These are phyloP conservation scores for Ochotona curzoniae DNA, from an alignment of 2,113 vertebrate genomes.

Conservation along the genomic window DNA sequence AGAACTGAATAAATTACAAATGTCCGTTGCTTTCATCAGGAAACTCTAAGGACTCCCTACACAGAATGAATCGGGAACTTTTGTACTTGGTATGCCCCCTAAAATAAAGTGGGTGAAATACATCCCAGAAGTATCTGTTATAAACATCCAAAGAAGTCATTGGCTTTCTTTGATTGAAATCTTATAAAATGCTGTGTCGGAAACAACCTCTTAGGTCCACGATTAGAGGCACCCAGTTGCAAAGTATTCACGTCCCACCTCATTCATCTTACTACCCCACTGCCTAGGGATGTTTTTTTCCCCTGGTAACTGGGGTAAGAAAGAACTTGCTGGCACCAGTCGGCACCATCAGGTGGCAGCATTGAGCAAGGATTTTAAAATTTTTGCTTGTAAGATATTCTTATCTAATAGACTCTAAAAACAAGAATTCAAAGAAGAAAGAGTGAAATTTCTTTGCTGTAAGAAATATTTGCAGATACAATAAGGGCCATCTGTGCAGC, in stretches of 20 bases:
- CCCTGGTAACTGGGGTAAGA: neutral
- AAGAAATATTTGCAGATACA: neutral
- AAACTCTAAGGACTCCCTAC: neutral
- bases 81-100: neutral
- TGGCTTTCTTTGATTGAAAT: conserved; percentile 4
- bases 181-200: neutral
- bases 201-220: neutral
- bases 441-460: conserved; percentile 5
- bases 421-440: neutral
- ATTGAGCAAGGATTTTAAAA: neutral
- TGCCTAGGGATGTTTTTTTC: neutral
- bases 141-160: neutral
- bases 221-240: neutral
- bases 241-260: neutral
- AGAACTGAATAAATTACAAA: neutral
- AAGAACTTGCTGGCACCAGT: neutral
- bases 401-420: neutral
- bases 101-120: neutral
- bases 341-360: conserved; percentile 71
- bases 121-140: neutral
- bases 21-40: neutral
- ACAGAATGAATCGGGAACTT: neutral
- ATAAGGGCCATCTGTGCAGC: neutral
- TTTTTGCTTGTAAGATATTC: neutral
- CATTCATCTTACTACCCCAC: neutral